Conservation (phyloP, 2,797 vertebrate genomes). For the Epinephelus malabaricus region DNA sequence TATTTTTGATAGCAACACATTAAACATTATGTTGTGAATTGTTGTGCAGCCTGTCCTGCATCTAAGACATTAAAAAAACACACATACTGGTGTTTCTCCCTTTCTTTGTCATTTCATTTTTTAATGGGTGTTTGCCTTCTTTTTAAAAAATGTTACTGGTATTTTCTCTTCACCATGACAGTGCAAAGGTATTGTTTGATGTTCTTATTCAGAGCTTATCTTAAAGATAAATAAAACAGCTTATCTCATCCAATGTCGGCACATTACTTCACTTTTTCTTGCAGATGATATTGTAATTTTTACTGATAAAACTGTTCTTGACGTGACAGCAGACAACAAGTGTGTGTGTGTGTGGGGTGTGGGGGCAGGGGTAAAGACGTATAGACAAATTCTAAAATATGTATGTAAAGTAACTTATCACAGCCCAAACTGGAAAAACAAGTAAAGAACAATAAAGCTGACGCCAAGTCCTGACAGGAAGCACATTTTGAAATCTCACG, state of each 20-base stretch:
- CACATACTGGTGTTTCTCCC: background rate
- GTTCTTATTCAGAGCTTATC: conserved; percentile 10
- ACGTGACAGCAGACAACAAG: background rate
- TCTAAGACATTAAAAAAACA: conserved; percentile 7
- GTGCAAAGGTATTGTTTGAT: background rate
- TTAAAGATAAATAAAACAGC: conserved; percentile 24
- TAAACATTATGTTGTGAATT: conserved; percentile 10
- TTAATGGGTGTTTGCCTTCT: background rate
- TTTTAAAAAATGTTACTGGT: background rate
- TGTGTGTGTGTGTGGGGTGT: background rate
- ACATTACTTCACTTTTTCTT: background rate
- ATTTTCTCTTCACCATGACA: background rate
- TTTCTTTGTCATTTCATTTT: conserved; percentile 23
- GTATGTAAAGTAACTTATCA: background rate
- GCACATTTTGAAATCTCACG: background rate
- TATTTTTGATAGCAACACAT: conserved; percentile 1
- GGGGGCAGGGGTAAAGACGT: no score
- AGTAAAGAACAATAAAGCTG: background rate
- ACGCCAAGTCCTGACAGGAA: background rate
- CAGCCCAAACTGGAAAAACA: background rate
- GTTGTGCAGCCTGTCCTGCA: background rate
- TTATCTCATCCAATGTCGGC: background rate
- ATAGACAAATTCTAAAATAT: background rate
- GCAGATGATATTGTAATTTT: background rate
- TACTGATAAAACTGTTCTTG: background rate